phyloP scores from a whole-genome alignment of 2,888 invertebrate genomes.

The Diarsia mendica region DNA sequence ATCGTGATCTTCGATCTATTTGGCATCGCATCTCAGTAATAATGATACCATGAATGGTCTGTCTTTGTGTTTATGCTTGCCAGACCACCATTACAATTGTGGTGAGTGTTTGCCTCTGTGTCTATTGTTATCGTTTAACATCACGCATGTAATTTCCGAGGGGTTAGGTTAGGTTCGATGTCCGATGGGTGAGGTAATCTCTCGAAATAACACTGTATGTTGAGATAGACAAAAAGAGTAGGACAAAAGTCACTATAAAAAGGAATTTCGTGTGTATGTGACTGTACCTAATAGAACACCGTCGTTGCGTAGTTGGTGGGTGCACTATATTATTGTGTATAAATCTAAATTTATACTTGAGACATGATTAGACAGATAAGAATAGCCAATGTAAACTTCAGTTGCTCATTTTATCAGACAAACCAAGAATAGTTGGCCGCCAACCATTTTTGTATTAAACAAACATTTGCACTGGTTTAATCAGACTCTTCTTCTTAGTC shows the following conservation, averaged over 20 bases:
- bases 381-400: slow-evolving; percentile 12
- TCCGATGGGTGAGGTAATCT: not conserved
- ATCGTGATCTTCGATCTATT: slow-evolving; percentile 27
- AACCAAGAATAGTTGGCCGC: slow-evolving; percentile 47
- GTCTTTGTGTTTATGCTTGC: too few species aligned
- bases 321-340: not conserved
- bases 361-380: slow-evolving; percentile 24
- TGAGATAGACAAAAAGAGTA: too few species aligned
- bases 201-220: not conserved
- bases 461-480: slow-evolving; percentile 46
- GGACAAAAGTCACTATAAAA: not conserved
- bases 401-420: slow-evolving; percentile 54
- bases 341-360: not conserved
- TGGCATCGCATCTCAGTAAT: slow-evolving; percentile 16
- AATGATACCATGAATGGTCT: not conserved
- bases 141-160: too few species aligned
- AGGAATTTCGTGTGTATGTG: not conserved
- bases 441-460: slow-evolving; percentile 37
- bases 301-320: not conserved
- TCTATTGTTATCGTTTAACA: too few species aligned
- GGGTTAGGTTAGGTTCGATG: too few species aligned
- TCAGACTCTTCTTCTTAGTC: too few species aligned
- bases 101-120: too few species aligned
- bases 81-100: too few species aligned
- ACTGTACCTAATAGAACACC: not conserved